A percentile compares a stretch with the other conserved stretches of the same genome.
These are phyloP conservation scores for Bostrychus sinensis DNA, from an alignment of 2,113 vertebrate genomes.

Conservation along the genomic window DNA sequence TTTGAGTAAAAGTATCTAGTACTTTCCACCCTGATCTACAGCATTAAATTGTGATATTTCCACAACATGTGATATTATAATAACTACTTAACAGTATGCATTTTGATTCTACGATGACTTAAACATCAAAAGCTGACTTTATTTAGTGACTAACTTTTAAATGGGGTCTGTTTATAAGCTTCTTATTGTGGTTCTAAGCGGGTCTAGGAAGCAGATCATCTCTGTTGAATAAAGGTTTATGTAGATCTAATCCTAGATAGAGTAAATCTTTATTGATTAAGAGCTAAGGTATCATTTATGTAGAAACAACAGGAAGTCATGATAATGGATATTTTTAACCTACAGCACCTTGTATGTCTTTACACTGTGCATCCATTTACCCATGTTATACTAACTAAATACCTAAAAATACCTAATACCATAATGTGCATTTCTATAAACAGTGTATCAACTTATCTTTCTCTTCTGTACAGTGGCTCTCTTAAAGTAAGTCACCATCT, in stretches of 20 bases:
- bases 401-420: too few relatives aligned
- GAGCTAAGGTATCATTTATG: not conserved
- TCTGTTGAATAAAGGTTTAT: slow-evolving; percentile 12
- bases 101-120: not conserved
- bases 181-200: slow-evolving; percentile 16
- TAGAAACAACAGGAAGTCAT: not conserved
- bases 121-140: not conserved
- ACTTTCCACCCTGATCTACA: too few relatives aligned
- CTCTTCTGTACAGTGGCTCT: too few relatives aligned
- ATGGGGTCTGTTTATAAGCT: slow-evolving; percentile 27
- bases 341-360: too few relatives aligned
- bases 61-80: not conserved
- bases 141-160: not conserved
- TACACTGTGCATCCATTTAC: too few relatives aligned
- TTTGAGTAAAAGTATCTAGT: too few relatives aligned
- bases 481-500: not conserved
- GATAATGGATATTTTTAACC: not conserved
- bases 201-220: slow-evolving; percentile 14
- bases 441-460: too few relatives aligned
- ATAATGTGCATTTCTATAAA: too few relatives aligned
- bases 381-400: too few relatives aligned
- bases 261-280: slow-evolving; percentile 21
- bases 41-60: too few relatives aligned
- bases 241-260: slow-evolving; percentile 21
- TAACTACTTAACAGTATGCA: not conserved